Conservation (phyloP, 2,888 invertebrate species). For the Cataglyphis albicans region DNA sequence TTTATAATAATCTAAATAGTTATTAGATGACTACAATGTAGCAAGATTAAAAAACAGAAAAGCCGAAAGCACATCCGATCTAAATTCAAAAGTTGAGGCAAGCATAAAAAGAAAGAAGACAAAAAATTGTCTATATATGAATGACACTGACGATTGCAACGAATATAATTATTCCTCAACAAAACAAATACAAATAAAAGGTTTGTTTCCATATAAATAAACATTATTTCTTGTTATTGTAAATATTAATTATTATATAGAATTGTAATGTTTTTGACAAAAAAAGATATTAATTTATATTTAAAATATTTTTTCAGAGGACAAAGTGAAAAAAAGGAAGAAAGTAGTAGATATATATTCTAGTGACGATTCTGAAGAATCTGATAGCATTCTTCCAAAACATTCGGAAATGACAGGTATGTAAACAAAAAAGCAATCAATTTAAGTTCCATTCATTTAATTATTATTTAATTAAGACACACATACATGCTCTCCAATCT, state of each 20-base stretch:
- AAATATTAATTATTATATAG: background rate
- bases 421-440: background rate
- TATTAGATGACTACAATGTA: background rate
- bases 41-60: constrained; percentile 8
- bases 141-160: too few species aligned
- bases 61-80: constrained; percentile 7
- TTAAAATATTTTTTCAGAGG: constrained; percentile 6
- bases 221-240: constrained; percentile 2
- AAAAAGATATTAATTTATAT: background rate
- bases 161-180: too few species aligned
- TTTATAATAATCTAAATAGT: too few species aligned
- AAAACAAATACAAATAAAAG: background rate
- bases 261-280: background rate
- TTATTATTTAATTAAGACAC: background rate
- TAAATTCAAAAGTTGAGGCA: constrained; percentile 16
- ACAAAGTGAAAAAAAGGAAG: background rate
- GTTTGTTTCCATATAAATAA: background rate
- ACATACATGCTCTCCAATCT: background rate
- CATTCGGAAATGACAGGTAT: constrained; percentile 4
- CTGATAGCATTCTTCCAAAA: background rate
- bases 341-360: background rate
- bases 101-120: background rate
- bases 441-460: background rate
- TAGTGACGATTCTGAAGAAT: background rate
- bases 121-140: background rate